These are phyloP conservation scores for Platerodrilus igneus DNA, from an alignment of 2,888 invertebrate species.

Conservation along the genomic window DNA sequence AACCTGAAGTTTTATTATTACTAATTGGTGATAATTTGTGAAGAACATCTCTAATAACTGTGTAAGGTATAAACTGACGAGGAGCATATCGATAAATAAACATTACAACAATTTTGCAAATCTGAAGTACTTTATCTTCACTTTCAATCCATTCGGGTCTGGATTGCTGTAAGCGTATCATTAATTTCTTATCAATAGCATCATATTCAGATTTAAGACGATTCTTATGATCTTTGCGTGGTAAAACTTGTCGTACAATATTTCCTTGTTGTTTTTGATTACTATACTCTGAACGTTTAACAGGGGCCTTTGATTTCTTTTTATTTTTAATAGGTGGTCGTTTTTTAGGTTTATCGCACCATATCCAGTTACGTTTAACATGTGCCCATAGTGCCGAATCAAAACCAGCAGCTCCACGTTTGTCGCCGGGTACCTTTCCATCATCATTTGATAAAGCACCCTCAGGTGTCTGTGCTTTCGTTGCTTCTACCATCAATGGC, in stretches of 20 bases:
- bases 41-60: slow-evolving; percentile 55
- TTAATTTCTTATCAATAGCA: slow-evolving; percentile 59
- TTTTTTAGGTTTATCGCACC: slow-evolving; percentile 35
- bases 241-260: slow-evolving; percentile 17
- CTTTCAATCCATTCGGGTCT: slow-evolving; percentile 60
- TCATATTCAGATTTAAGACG: slow-evolving; percentile 53
- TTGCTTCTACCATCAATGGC: slow-evolving; percentile 47
- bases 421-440: slow-evolving; percentile 68
- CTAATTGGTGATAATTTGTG: slow-evolving; percentile 50
- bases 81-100: slow-evolving; percentile 51
- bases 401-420: slow-evolving; percentile 65
- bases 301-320: neutral
- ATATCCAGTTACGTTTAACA: slow-evolving; percentile 62
- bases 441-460: slow-evolving; percentile 51
- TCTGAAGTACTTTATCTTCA: slow-evolving; percentile 65
- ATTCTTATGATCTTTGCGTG: slow-evolving; percentile 16
- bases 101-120: slow-evolving; percentile 61
- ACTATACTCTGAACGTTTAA: neutral
- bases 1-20: slow-evolving; percentile 63
- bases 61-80: slow-evolving; percentile 46
- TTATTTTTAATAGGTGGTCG: neutral
- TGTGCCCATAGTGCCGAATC: slow-evolving; percentile 67
- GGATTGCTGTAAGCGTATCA: slow-evolving; percentile 57
- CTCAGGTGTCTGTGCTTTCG: slow-evolving; percentile 46
- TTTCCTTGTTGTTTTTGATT: too few species aligned